Evolutionary conservation across 2,888 invertebrate genomes (phyloP).

Genomic region (Drosophila rellima): DNA sequence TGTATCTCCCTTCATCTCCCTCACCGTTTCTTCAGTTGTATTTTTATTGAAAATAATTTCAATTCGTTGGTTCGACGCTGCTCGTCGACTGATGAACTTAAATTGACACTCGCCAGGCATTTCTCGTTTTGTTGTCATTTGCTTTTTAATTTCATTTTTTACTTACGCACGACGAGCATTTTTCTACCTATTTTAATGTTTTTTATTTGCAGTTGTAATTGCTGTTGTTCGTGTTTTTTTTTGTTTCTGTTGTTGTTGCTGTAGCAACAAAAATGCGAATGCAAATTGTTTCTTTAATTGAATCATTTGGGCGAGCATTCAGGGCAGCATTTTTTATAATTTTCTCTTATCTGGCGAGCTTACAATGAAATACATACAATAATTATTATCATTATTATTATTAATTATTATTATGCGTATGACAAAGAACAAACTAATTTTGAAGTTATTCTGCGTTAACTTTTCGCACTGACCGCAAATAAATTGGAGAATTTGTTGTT

Average conservation of each 20-base stretch:
- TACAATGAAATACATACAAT: constrained; percentile 65
- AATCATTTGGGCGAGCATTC: constrained; percentile 63
- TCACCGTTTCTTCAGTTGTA: constrained; percentile 22
- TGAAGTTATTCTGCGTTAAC: constrained; percentile 2
- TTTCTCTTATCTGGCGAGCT: constrained; percentile 65
- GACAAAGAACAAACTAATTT: constrained; percentile 11
- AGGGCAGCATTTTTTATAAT: constrained; percentile 62
- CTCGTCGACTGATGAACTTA: constrained; percentile 72
- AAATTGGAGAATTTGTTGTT: constrained; percentile 2
- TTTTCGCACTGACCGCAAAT: constrained; percentile 3
- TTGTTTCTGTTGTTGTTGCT: constrained; percentile 24
- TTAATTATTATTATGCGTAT: constrained; percentile 17
- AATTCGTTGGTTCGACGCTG: constrained; percentile 40
- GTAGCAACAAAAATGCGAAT: constrained; percentile 50
- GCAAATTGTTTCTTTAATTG: constrained; percentile 79
- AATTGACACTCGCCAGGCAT: constrained; percentile 70
- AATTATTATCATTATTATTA: constrained; percentile 48
- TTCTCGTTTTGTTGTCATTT: constrained; percentile 53
- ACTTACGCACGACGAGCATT: constrained; percentile 17
- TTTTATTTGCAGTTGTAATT: constrained; percentile 78
- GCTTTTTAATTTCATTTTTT: constrained; percentile 31
- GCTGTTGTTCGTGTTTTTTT: constrained; percentile 44
- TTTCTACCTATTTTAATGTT: constrained; percentile 73
- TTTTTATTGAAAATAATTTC: constrained; percentile 68
- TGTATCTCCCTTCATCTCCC: neutral